Conservation (phyloP, 2,888 invertebrate species). For the Candidula unifasciata region DNA sequence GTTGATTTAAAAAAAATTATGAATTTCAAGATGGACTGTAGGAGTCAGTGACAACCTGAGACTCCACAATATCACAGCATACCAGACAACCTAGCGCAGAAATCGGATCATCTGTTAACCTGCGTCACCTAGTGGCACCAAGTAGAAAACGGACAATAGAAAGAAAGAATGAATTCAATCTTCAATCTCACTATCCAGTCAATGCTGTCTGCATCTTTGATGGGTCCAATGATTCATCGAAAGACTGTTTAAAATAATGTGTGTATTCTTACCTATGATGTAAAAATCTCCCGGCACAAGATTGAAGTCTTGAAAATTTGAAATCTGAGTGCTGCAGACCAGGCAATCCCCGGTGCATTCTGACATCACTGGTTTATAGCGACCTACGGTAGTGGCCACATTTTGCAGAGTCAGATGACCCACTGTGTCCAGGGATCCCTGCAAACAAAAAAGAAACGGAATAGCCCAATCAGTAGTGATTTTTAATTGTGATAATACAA, state of each 20-base stretch:
- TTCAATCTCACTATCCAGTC: neutral
- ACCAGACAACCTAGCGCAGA: too few relatives aligned
- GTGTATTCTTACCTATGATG: slow-evolving; percentile 68
- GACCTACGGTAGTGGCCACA: slow-evolving; percentile 41
- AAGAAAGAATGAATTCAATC: too few relatives aligned
- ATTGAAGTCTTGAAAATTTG: slow-evolving; percentile 63
- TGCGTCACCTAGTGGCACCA: neutral
- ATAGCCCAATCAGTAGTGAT: too few relatives aligned
- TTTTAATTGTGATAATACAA: too few relatives aligned
- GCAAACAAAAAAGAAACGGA: neutral
- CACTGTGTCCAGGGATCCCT: slow-evolving; percentile 52
- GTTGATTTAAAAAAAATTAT: too few relatives aligned
- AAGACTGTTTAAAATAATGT: too few relatives aligned
- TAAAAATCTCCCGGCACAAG: slow-evolving; percentile 66
- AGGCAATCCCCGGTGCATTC: slow-evolving; percentile 66
- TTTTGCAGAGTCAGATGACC: slow-evolving; percentile 53
- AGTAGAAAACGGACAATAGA: too few relatives aligned
- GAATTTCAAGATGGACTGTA: too few relatives aligned
- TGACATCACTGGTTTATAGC: slow-evolving; percentile 59
- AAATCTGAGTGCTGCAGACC: slow-evolving; percentile 59
- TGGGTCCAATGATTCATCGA: neutral
- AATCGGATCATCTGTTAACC: too few relatives aligned
- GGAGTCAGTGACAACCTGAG: too few relatives aligned
- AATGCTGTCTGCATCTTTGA: too few relatives aligned
- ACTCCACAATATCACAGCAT: too few relatives aligned